Evolutionary conservation across 2,797 vertebrate genomes (phyloP), one percentile per base, ranked within the genome.

Genomic region (Sparus aurata): DNA sequence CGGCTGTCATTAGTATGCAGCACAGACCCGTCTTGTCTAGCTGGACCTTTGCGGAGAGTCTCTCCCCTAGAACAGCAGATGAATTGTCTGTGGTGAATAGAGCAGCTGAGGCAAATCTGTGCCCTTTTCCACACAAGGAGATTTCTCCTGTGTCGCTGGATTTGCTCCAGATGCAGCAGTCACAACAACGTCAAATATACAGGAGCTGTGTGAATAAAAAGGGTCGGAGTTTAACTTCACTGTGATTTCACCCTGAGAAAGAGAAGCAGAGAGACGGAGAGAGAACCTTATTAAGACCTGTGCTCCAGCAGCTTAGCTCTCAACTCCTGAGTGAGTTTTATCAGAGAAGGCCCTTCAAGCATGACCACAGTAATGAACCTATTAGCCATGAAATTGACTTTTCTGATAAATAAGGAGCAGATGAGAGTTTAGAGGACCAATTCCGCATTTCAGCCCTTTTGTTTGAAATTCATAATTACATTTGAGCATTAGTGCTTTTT

Each of bases 321-420:
- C 69, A 90, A 90, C 92, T 92, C 91, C 91, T 93, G 73, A 85
- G 79, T 89, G 91, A 86, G 76, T 94, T 91, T 94, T 94, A 94
- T 93, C 93, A 87, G 87, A 77, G 58, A 79, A 73, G 69, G 75
- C 75, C 69, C 82, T 91, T 89, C 71, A 83, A 93, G 92, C 93
- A 87, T 93, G 92, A 92, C 93, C 80, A 77, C 84, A 82, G 89
- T 95, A 95, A 95, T 95, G 93, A 95, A 94, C 91, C 89, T 89
- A 93, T 95, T 95, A 95, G 92, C 91, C 92, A 94, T 95, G 95
- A 96, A 96, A 96, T 96, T 94, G 92, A 94, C 94, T 95, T 95
- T 93, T 89, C 80, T 84, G 91, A 94, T 94, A 90, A 93, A 91
- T 83, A 76, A 85, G 62, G 73, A 83, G 77, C 79, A 86, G 80